These are phyloP conservation scores for Mormyrops attenuatus DNA, from an alignment of 2,797 vertebrate genomes.

Conservation along the genomic window DNA sequence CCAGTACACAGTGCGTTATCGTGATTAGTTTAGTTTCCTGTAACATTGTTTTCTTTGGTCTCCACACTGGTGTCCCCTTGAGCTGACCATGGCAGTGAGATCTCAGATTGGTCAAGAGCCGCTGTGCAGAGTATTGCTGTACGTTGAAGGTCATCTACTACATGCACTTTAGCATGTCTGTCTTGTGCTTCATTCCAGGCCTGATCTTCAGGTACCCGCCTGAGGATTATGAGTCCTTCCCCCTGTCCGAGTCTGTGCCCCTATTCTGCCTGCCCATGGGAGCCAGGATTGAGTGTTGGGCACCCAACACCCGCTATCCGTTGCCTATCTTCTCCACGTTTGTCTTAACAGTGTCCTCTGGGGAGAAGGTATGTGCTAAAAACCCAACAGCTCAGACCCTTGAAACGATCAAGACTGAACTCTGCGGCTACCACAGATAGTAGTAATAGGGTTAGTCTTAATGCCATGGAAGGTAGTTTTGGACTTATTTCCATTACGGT, in stretches of 20 bases:
- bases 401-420: background rate
- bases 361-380: conserved; percentile 77
- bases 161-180: background rate
- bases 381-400: background rate
- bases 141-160: background rate
- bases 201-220: conserved; percentile 94
- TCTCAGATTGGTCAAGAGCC: background rate
- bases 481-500: background rate
- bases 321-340: conserved; percentile 96
- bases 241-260: conserved; percentile 88
- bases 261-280: conserved; percentile 98
- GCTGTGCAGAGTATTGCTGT: background rate
- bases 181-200: conserved; percentile 55
- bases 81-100: background rate
- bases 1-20: background rate
- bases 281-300: conserved; percentile 96
- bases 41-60: background rate
- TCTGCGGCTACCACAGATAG: background rate
- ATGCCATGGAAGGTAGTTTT: background rate
- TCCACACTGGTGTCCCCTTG: background rate
- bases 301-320: conserved; percentile 82
- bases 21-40: background rate
- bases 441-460: background rate
- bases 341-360: conserved; percentile 84
- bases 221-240: conserved; percentile 92